Conservation (phyloP, 2,888 invertebrate genomes). For the Agapostemon virescens region DNA sequence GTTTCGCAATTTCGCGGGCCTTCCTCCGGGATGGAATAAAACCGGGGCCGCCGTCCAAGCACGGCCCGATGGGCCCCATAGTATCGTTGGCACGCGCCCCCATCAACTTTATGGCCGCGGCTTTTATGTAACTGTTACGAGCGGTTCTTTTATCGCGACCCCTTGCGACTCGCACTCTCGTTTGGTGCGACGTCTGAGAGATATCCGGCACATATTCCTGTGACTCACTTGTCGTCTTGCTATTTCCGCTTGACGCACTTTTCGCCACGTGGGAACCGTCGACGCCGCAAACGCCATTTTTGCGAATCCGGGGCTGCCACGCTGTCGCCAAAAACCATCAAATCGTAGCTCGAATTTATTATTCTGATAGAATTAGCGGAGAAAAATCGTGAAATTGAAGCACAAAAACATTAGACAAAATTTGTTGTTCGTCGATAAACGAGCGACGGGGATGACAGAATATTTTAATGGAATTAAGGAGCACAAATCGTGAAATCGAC, state of each 20-base stretch:
- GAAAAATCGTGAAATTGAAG: too few relatives aligned
- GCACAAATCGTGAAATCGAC: too few relatives aligned
- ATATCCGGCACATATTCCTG: not conserved
- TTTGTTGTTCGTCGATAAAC: too few relatives aligned
- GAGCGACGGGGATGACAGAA: too few relatives aligned
- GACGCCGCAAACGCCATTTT: not conserved
- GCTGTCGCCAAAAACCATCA: too few relatives aligned
- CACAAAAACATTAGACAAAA: too few relatives aligned
- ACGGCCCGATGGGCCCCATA: constrained; percentile 5
- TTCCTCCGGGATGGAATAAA: constrained; percentile 48
- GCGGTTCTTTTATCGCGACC: constrained; percentile 51
- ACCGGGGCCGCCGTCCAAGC: constrained; percentile 33
- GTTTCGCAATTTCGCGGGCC: constrained; percentile 44
- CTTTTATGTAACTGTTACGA: constrained; percentile 1
- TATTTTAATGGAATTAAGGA: too few relatives aligned
- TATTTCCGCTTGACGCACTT: not conserved
- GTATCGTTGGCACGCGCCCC: constrained; percentile 32
- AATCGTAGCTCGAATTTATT: too few relatives aligned
- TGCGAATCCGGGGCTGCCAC: not conserved
- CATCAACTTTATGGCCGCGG: not conserved
- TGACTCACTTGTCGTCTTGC: not conserved
- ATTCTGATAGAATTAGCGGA: too few relatives aligned
- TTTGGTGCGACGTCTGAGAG: not conserved
- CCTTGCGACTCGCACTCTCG: constrained; percentile 14
- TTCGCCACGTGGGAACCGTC: not conserved